phyloP scores from a whole-genome alignment of 2,888 invertebrate species.

The Zaprionus lineosus region DNA sequence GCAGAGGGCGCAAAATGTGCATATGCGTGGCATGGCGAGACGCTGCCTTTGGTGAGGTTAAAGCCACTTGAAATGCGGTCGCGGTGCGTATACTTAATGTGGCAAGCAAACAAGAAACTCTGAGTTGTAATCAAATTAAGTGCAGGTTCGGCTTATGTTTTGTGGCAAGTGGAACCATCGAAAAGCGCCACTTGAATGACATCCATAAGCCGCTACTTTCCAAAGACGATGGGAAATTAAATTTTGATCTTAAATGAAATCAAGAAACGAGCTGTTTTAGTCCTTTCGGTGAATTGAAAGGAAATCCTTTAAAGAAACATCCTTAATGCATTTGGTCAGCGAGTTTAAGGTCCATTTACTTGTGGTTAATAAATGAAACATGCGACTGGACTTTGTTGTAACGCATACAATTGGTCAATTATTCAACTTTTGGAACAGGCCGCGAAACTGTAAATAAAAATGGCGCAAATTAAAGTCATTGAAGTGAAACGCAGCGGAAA shows the following conservation, averaged over 20 bases:
- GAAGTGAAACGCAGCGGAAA: conserved; percentile 71
- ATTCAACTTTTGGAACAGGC: conserved; percentile 20
- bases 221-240: too few relatives aligned
- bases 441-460: conserved; percentile 60
- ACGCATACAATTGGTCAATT: conserved; percentile 47
- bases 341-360: too few relatives aligned
- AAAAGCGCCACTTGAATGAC: too few relatives aligned
- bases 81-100: conserved; percentile 32
- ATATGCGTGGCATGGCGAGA: conserved; percentile 32
- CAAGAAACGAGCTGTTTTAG: too few relatives aligned
- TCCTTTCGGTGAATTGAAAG: too few relatives aligned
- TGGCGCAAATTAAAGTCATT: conserved; percentile 66
- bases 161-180: too few relatives aligned
- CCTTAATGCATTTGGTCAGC: too few relatives aligned
- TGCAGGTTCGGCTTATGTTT: neutral
- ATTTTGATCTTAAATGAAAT: too few relatives aligned
- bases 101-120: conserved; percentile 12
- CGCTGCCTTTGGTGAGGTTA: conserved; percentile 20
- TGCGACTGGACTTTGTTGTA: too few relatives aligned
- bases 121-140: conserved; percentile 1
- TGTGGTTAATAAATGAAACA: too few relatives aligned
- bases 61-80: conserved; percentile 5
- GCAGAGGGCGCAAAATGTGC: conserved; percentile 31
- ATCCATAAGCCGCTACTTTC: too few relatives aligned
- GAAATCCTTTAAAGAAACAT: too few relatives aligned